phyloP scores from a whole-genome alignment of 1,140 invertebrate species.

The Trichomalopsis sarcophagae region DNA sequence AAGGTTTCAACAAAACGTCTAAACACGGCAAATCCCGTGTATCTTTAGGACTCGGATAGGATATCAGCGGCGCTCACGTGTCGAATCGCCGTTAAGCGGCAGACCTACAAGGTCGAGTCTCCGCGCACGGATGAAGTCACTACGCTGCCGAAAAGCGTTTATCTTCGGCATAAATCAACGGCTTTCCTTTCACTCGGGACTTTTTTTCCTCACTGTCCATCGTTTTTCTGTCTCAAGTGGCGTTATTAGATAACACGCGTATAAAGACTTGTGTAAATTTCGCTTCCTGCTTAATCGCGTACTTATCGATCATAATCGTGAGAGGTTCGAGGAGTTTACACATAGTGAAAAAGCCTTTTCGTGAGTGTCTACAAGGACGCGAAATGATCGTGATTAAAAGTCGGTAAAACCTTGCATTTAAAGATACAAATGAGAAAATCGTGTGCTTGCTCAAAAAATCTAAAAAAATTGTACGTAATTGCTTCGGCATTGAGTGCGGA shows the following conservation, averaged over 20 bases:
- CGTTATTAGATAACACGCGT: neutral
- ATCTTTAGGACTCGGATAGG: neutral
- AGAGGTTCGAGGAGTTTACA: neutral
- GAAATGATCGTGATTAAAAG: neutral
- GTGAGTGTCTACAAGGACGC: neutral
- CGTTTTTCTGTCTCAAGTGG: neutral
- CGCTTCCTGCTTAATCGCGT: neutral
- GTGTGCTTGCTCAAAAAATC: neutral
- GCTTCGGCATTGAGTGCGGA: neutral
- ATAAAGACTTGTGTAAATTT: neutral
- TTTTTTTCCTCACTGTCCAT: neutral
- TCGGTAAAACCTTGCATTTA: neutral
- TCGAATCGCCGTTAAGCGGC: neutral
- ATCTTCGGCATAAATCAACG: conserved; percentile 9
- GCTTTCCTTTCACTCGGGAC: neutral
- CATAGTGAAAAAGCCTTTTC: neutral
- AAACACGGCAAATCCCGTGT: neutral
- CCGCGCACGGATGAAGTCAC: neutral
- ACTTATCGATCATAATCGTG: neutral
- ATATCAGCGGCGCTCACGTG: conserved; percentile 23
- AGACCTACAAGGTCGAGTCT: conserved; percentile 6
- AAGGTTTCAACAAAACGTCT: conserved; percentile 50
- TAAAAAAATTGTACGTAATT: neutral
- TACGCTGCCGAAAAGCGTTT: neutral
- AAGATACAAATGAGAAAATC: neutral